Conservation (phyloP, 2,797 vertebrate species). For the Ibycter americanus region DNA sequence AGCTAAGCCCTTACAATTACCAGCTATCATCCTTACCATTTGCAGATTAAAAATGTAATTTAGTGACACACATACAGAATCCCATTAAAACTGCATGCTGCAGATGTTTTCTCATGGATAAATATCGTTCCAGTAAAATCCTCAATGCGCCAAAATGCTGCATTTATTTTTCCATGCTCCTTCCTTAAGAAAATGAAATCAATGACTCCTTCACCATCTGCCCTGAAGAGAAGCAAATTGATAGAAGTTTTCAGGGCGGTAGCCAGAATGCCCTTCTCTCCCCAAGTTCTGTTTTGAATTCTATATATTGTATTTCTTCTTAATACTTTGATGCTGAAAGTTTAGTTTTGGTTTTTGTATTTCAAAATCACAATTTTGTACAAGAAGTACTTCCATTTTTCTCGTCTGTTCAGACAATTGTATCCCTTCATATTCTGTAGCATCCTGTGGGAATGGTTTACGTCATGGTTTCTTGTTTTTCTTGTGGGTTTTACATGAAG, state of each 20-base stretch:
- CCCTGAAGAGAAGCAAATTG: neutral
- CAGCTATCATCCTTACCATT: neutral
- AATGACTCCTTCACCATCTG: neutral
- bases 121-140: neutral
- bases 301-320: neutral
- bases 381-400: neutral
- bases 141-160: neutral
- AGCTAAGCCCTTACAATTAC: neutral
- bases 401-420: neutral
- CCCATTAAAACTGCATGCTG: neutral
- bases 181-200: neutral
- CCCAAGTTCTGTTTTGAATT: neutral
- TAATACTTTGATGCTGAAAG: neutral
- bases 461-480: accelerated
- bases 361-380: neutral
- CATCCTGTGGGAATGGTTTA: neutral
- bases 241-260: neutral
- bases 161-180: neutral
- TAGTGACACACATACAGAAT: neutral
- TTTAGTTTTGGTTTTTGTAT: neutral
- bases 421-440: neutral
- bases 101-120: neutral
- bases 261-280: neutral
- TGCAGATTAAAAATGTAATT: neutral
- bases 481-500: neutral